Evolutionary conservation across 2,797 vertebrate species (phyloP).

Genomic region (Cheirogaleus major): DNA sequence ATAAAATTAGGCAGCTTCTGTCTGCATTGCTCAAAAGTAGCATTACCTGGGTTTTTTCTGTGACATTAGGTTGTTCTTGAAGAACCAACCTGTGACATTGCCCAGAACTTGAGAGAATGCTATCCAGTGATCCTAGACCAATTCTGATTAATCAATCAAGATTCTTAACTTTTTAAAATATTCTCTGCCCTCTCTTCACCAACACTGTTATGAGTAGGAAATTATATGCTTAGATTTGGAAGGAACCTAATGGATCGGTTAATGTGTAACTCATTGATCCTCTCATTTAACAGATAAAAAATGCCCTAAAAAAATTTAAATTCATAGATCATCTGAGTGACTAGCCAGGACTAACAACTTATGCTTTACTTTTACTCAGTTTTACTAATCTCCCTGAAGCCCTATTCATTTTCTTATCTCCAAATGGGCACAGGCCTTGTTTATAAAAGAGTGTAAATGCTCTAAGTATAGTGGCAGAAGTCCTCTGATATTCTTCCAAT

Average conservation of each 20-base stretch:
- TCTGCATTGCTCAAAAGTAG: slow-evolving; percentile 13
- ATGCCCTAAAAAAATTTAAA: not conserved
- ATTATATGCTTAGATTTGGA: slow-evolving; percentile 1
- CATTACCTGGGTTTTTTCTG: not conserved
- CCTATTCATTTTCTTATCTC: not conserved
- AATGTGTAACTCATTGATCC: not conserved
- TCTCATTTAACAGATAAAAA: not conserved
- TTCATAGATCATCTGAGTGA: not conserved
- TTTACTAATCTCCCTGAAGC: not conserved
- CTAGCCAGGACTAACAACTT: not conserved
- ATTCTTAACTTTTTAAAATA: not conserved
- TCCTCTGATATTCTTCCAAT: not conserved
- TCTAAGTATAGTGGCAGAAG: not conserved
- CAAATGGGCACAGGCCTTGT: not conserved
- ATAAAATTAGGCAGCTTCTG: slow-evolving; percentile 12
- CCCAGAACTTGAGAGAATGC: not conserved
- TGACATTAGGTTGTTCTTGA: not conserved
- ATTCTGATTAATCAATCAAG: not conserved
- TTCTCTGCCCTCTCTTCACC: not conserved
- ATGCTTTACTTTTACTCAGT: not conserved
- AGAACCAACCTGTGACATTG: not conserved
- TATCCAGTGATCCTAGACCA: not conserved
- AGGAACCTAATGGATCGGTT: not conserved
- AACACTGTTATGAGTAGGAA: not conserved
- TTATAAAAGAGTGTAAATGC: not conserved